Percentiles rank a stretch among this genome's conserved stretches.
phyloP scores from a whole-genome alignment of 2,888 invertebrate genomes.

The Phortica magna region DNA sequence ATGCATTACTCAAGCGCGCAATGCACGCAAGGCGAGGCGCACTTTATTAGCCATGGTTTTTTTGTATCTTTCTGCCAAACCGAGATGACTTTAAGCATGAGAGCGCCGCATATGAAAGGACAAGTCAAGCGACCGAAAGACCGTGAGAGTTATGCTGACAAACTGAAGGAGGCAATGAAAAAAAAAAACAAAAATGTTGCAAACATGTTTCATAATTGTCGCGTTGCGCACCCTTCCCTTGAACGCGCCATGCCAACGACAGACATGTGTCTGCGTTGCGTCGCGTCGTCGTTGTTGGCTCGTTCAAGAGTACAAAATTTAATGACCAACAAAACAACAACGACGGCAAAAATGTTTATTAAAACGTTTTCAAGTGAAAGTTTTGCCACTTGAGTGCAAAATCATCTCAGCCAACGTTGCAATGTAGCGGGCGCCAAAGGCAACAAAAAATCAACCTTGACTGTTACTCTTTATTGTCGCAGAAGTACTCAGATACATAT shows the following conservation, averaged over 20 bases:
- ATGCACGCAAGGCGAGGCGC: constrained; percentile 35
- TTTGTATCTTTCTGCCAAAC: constrained; percentile 5
- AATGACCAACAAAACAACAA: constrained; percentile 59
- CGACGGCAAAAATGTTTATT: constrained; percentile 28
- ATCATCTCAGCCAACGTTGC: constrained; percentile 37
- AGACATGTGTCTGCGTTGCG: constrained; percentile 13
- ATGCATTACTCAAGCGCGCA: constrained; percentile 15
- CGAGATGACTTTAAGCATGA: neutral
- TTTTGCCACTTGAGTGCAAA: constrained; percentile 42
- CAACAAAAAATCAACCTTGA: constrained; percentile 61
- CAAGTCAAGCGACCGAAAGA: neutral
- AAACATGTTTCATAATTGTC: constrained; percentile 38
- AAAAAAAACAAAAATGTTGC: constrained; percentile 21
- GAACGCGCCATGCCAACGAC: neutral
- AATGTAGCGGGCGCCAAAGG: constrained; percentile 26
- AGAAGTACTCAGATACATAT: neutral
- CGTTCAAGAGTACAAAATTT: constrained; percentile 56
- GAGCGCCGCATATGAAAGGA: too few relatives aligned
- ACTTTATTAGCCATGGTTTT: constrained; percentile 21
- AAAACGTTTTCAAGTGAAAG: constrained; percentile 61
- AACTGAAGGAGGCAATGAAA: neutral
- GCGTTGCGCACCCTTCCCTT: neutral
- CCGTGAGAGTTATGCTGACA: neutral
- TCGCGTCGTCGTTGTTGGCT: too few relatives aligned
- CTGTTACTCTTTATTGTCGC: constrained; percentile 46